A percentile compares a stretch with the other conserved stretches of the same genome.
These are phyloP conservation scores for Drosophila prosaltans DNA, from an alignment of 1,140 invertebrate genomes.

Conservation along the genomic window DNA sequence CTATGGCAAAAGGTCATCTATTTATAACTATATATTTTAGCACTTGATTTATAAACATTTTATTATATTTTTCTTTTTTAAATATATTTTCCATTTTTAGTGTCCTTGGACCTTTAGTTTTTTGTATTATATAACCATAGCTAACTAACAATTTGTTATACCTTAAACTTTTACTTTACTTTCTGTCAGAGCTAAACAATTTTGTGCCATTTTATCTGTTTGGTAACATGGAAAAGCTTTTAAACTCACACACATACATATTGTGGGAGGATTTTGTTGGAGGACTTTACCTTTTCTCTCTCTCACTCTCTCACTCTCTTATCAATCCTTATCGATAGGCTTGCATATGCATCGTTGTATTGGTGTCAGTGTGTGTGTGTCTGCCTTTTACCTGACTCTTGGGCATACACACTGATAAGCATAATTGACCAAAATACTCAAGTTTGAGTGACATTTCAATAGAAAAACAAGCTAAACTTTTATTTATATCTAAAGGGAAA, in stretches of 20 bases:
- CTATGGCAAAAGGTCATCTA: no score
- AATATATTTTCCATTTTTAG: no score
- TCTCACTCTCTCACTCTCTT: conserved; percentile 14
- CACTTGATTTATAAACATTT: no score
- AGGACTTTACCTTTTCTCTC: not conserved
- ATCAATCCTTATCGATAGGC: conserved; percentile 70
- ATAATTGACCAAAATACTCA: conserved; percentile 55
- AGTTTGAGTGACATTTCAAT: conserved; percentile 58
- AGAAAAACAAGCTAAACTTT: conserved; percentile 16
- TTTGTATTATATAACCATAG: not conserved
- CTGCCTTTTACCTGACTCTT: not conserved
- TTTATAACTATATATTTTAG: no score
- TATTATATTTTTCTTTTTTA: no score
- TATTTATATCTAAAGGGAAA: not conserved
- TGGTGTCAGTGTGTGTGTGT: not conserved
- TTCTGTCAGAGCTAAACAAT: conserved; percentile 72
- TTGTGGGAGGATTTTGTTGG: not conserved
- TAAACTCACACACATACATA: conserved; percentile 57
- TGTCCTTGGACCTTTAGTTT: no score
- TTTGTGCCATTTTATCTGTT: conserved; percentile 66
- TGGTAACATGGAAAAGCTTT: conserved; percentile 70
- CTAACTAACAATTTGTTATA: conserved; percentile 44
- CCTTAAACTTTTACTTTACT: conserved; percentile 22
- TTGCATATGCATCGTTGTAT: not conserved
- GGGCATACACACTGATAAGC: conserved; percentile 40